Evolutionary conservation across 2,113 vertebrate genomes (phyloP).

Genomic region (Halichoerus grypus): DNA sequence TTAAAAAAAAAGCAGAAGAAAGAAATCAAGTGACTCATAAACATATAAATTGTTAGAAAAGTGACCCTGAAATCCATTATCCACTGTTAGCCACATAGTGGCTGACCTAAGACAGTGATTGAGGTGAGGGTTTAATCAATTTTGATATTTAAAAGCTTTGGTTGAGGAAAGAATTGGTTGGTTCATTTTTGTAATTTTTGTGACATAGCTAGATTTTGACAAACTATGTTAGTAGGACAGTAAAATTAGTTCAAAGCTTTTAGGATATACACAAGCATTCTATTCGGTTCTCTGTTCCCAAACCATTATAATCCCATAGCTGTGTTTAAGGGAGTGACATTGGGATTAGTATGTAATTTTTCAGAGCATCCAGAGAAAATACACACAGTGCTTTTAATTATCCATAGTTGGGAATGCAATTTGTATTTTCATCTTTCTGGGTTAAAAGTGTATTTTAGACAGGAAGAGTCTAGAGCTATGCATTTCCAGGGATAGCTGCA

Average conservation of each 20-base stretch:
- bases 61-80: background rate
- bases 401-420: background rate
- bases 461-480: background rate
- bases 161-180: background rate
- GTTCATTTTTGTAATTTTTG: background rate
- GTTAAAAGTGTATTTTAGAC: background rate
- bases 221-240: background rate
- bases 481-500: too few relatives aligned
- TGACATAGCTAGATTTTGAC: background rate
- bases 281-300: background rate
- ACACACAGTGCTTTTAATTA: background rate
- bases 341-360: background rate
- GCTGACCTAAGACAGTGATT: background rate
- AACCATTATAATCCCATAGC: background rate
- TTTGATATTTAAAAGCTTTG: conserved; percentile 11
- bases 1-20: background rate
- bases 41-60: background rate
- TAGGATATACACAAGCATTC: background rate
- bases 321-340: background rate
- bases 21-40: background rate
- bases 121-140: background rate
- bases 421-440: background rate
- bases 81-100: background rate
- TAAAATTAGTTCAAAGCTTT: background rate
- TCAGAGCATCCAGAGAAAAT: background rate